phyloP scores from a whole-genome alignment of 53 echinoderm and acorn worm genomes.

The Holothuria scabra region DNA sequence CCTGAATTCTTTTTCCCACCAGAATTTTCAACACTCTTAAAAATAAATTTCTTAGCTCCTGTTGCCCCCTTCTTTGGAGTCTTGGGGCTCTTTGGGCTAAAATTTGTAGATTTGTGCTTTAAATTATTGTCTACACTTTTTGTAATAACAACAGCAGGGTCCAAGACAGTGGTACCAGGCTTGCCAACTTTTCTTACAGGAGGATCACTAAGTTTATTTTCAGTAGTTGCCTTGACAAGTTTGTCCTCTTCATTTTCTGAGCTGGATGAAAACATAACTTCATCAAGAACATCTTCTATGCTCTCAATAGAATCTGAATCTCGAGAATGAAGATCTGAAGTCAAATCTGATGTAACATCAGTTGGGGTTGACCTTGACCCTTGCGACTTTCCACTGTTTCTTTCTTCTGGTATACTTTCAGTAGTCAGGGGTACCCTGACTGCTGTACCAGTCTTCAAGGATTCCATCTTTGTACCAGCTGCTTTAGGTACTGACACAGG shows the following conservation, averaged over 20 bases:
- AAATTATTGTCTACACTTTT: slow-evolving; percentile 11
- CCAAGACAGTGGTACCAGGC: not conserved
- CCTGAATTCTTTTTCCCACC: not conserved
- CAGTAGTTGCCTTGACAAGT: too few species aligned
- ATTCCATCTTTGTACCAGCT: too few species aligned
- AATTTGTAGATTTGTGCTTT: not conserved
- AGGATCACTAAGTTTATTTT: not conserved
- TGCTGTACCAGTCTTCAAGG: too few species aligned
- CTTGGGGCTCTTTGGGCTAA: slow-evolving; percentile 54
- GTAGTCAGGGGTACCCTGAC: too few species aligned
- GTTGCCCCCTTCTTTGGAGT: not conserved
- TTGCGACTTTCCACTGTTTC: slow-evolving; percentile 14
- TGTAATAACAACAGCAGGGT: slow-evolving; percentile 59
- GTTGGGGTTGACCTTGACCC: slow-evolving; percentile 16
- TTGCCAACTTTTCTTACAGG: not conserved
- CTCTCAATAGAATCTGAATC: slow-evolving; percentile 26
- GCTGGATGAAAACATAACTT: slow-evolving; percentile 19
- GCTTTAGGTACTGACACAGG: too few species aligned
- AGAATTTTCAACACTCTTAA: not conserved
- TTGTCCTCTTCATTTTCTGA: not conserved
- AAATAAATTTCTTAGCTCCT: not conserved
- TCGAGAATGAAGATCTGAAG: slow-evolving; percentile 24
- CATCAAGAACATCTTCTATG: slow-evolving; percentile 39
- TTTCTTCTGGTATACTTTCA: not conserved
- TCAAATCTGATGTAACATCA: slow-evolving; percentile 43